phyloP scores from a whole-genome alignment of 2,888 invertebrate genomes.

The Oligia fasciuncula region DNA sequence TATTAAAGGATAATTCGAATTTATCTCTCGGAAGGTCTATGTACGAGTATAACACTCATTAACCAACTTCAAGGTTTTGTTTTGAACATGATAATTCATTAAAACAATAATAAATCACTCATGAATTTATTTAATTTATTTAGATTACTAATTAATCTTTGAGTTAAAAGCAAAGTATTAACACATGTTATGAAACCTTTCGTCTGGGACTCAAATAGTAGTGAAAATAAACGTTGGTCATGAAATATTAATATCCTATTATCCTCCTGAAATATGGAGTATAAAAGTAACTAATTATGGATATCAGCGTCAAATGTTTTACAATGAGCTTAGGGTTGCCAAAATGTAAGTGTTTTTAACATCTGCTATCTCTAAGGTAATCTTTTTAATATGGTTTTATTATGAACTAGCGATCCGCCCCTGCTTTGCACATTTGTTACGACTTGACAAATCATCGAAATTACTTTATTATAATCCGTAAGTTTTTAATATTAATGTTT shows the following conservation, averaged over 20 bases:
- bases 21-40: constrained; percentile 35
- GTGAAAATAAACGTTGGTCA: constrained; percentile 10
- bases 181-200: constrained; percentile 18
- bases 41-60: constrained; percentile 37
- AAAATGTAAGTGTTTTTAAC: constrained; percentile 19
- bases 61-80: constrained; percentile 39
- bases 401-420: background rate
- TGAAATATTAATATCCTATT: constrained; percentile 42
- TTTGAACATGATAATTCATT: constrained; percentile 48
- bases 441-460: background rate
- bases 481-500: background rate
- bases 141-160: constrained; percentile 15
- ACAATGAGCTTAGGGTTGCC: background rate
- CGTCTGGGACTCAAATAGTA: constrained; percentile 27
- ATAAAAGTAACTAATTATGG: background rate
- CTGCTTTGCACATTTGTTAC: no score
- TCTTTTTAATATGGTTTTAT: background rate
- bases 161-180: background rate
- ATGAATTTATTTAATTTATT: constrained; percentile 15
- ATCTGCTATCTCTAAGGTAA: constrained; percentile 6
- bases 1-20: constrained; percentile 41
- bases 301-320: constrained; percentile 6
- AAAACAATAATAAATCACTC: constrained; percentile 22
- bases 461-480: background rate
- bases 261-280: background rate